Percentiles rank a stretch among this genome's conserved stretches.
Conservation (phyloP, 2,888 invertebrate species). For the Mellilla xanthometata region DNA sequence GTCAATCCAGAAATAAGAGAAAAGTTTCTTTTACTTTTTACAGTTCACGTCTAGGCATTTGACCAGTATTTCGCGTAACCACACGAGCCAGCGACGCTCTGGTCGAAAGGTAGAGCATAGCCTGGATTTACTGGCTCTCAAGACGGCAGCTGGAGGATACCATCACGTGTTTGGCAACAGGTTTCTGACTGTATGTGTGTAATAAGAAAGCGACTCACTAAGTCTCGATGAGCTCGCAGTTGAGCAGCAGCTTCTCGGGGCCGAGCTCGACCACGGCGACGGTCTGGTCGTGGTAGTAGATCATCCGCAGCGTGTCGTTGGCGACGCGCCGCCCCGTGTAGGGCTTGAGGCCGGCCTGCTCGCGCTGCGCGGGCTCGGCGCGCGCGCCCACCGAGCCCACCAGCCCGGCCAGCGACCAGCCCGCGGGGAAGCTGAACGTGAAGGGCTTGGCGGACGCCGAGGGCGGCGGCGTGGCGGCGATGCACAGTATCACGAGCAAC, state of each 20-base stretch:
- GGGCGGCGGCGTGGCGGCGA: constrained; percentile 72
- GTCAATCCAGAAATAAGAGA: no score
- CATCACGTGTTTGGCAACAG: no score
- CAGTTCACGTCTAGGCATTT: no score
- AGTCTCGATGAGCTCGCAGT: constrained; percentile 93
- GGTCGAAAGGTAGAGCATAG: no score
- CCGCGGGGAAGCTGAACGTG: constrained; percentile 71
- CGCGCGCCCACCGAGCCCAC: constrained; percentile 66
- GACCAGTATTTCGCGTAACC: no score
- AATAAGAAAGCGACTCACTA: constrained; percentile 85
- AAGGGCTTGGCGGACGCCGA: constrained; percentile 74
- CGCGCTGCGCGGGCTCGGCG: constrained; percentile 56
- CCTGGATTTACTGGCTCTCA: no score
- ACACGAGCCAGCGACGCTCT: no score
- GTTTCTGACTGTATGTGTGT: no score
- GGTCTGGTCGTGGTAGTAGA: constrained; percentile 91
- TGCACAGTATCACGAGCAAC: constrained; percentile 66
- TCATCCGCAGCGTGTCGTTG: constrained; percentile 87
- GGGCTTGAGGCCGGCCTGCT: constrained; percentile 76
- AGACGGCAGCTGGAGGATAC: no score
- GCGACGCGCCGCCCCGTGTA: constrained; percentile 85
- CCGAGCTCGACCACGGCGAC: constrained; percentile 92
- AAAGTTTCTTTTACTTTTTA: no score
- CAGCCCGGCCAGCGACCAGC: constrained; percentile 73
- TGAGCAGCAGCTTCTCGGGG: constrained; percentile 85